phyloP scores from a whole-genome alignment of 1,140 invertebrate species.

The Thaumetopoea pityocampa region DNA sequence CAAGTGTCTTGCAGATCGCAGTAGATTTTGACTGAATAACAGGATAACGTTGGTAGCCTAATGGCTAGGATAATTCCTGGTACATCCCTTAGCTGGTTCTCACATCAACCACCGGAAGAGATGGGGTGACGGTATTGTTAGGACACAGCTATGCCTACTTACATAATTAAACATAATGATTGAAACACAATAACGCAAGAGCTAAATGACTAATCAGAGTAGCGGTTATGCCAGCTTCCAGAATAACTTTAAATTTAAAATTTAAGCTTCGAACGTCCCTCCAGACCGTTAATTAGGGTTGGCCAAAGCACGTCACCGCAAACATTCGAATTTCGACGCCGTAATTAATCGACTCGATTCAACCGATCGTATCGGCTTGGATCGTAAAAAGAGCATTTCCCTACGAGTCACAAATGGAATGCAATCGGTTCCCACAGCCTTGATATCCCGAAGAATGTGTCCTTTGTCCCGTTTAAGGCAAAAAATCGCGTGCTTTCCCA shows the following conservation, averaged over 20 bases:
- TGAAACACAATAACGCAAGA: not conserved
- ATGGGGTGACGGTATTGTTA: too few species aligned
- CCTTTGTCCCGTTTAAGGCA: slow-evolving; percentile 34
- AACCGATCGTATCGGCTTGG: slow-evolving; percentile 44
- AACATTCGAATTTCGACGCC: slow-evolving; percentile 33
- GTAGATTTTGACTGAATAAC: too few species aligned
- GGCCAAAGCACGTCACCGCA: slow-evolving; percentile 25
- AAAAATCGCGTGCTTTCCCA: slow-evolving; percentile 63
- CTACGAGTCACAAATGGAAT: slow-evolving; percentile 40
- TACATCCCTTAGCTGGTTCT: too few species aligned
- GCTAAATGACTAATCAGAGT: slow-evolving; percentile 4
- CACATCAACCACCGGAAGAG: too few species aligned
- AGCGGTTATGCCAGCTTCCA: slow-evolving; percentile 3
- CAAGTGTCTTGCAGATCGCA: too few species aligned
- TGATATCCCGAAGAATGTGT: slow-evolving; percentile 49
- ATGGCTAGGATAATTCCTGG: too few species aligned
- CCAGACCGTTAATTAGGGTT: slow-evolving; percentile 23
- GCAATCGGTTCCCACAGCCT: slow-evolving; percentile 62
- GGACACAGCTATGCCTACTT: too few species aligned
- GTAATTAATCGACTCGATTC: slow-evolving; percentile 51
- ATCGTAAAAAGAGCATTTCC: slow-evolving; percentile 45
- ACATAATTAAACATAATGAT: not conserved
- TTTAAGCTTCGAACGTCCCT: slow-evolving; percentile 10
- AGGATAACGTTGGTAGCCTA: too few species aligned
- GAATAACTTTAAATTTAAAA: slow-evolving; percentile 18